Percentiles rank a stretch among this genome's conserved stretches.
Conservation (phyloP, 2,797 vertebrate species). For the Myotis daubentonii region DNA sequence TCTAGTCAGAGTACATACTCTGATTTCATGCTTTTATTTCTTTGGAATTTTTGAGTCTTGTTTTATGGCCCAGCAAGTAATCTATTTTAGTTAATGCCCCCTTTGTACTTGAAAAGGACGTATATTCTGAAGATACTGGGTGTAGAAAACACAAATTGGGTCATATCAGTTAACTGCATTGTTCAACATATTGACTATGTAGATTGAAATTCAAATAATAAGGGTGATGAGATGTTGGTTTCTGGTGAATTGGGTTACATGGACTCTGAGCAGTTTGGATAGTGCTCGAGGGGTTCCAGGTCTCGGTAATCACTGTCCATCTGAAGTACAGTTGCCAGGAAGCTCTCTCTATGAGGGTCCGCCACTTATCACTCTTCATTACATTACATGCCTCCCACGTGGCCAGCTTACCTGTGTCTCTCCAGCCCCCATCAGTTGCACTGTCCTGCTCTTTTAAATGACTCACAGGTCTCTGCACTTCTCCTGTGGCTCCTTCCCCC, state of each 20-base stretch:
- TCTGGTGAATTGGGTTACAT: background rate
- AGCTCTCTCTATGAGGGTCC: background rate
- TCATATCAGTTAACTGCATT: background rate
- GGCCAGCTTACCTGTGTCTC: background rate
- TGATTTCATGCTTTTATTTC: background rate
- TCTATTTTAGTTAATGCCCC: background rate
- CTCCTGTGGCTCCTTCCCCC: background rate
- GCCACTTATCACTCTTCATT: rapidly evolving
- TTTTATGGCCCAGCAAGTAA: background rate
- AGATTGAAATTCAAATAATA: background rate
- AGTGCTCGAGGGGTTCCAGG: background rate
- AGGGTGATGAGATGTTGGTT: background rate
- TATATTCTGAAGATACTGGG: background rate
- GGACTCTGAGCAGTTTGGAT: background rate
- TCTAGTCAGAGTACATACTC: background rate
- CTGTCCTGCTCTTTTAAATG: too few relatives aligned
- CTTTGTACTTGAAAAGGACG: background rate
- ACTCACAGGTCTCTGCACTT: background rate
- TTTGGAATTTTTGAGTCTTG: background rate
- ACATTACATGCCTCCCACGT: rapidly evolving
- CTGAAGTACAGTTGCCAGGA: background rate
- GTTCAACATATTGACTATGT: background rate
- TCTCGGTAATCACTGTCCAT: background rate
- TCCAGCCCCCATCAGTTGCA: background rate
- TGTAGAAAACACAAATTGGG: background rate